phyloP scores from a whole-genome alignment of 2,888 invertebrate species.

The Habroteleia sp. region DNA sequence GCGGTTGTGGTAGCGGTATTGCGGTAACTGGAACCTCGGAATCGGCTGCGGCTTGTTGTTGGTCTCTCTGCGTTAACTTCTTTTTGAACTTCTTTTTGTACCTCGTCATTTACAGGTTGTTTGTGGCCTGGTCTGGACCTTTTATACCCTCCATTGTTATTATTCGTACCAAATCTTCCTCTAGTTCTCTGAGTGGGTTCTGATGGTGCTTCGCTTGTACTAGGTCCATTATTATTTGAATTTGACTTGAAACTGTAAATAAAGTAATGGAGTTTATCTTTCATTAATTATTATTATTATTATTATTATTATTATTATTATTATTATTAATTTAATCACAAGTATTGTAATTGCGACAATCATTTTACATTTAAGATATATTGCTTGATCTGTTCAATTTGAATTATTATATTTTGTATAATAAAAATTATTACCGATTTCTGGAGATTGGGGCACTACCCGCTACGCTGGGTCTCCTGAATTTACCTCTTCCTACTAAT shows the following conservation, averaged over 20 bases:
- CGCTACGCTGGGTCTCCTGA: conserved; percentile 50
- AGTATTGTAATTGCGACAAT: too few species aligned
- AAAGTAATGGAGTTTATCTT: too few species aligned
- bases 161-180: conserved; percentile 72
- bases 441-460: conserved; percentile 47
- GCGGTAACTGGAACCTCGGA: conserved; percentile 71
- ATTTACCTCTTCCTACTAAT: conserved; percentile 53
- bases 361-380: too few species aligned
- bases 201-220: conserved; percentile 65
- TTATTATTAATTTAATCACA: too few species aligned
- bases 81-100: conserved; percentile 74
- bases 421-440: conserved; percentile 46
- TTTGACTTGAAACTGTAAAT: conserved; percentile 73
- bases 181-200: conserved; percentile 72
- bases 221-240: conserved; percentile 70
- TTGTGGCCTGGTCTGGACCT: conserved; percentile 73
- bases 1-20: conserved; percentile 65
- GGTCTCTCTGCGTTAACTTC: conserved; percentile 72
- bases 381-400: too few species aligned
- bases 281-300: too few species aligned
- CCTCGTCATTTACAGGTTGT: conserved; percentile 68
- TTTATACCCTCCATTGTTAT: conserved; percentile 69
- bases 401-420: too few species aligned
- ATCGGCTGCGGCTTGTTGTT: conserved; percentile 70
- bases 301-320: too few species aligned